Conservation (phyloP, 2,888 invertebrate genomes). For the Venusia cambrica region DNA sequence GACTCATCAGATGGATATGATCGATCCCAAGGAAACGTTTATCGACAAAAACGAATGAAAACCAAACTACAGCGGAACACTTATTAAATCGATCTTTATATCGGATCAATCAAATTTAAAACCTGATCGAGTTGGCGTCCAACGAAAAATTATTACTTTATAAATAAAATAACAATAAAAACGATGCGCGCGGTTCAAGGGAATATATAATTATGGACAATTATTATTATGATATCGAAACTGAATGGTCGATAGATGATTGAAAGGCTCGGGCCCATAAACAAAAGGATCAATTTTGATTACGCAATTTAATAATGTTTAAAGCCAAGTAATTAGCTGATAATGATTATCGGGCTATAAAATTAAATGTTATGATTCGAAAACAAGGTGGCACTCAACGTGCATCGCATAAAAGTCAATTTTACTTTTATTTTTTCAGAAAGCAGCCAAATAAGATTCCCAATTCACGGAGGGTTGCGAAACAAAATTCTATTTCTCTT, state of each 20-base stretch:
- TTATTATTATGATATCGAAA: slow-evolving; percentile 79
- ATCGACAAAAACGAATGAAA: slow-evolving; percentile 65
- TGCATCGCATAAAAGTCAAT: slow-evolving; percentile 33
- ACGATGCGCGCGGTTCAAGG: slow-evolving; percentile 73
- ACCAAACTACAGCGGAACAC: slow-evolving; percentile 65
- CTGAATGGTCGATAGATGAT: slow-evolving; percentile 79
- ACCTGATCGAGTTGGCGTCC: slow-evolving; percentile 72
- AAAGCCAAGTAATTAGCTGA: slow-evolving; percentile 66
- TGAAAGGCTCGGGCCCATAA: slow-evolving; percentile 79
- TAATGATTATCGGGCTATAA: slow-evolving; percentile 50
- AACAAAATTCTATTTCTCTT: slow-evolving; percentile 75
- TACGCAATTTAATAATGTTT: slow-evolving; percentile 71
- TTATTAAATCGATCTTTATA: slow-evolving; percentile 79
- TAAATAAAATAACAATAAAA: slow-evolving; percentile 82
- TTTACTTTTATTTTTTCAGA: slow-evolving; percentile 43
- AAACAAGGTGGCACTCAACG: slow-evolving; percentile 24
- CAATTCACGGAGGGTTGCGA: slow-evolving; percentile 53
- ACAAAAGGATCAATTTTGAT: slow-evolving; percentile 78
- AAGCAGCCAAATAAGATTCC: slow-evolving; percentile 57
- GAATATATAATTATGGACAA: slow-evolving; percentile 81
- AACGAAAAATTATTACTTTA: slow-evolving; percentile 79
- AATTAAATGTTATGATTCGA: slow-evolving; percentile 34
- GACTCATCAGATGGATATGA: slow-evolving; percentile 55
- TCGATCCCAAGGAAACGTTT: slow-evolving; percentile 62
- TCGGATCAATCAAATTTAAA: slow-evolving; percentile 81